A percentile compares a stretch with the other conserved stretches of the same genome.
Evolutionary conservation across 2,113 vertebrate species (phyloP).

Genomic region (Athene noctua): DNA sequence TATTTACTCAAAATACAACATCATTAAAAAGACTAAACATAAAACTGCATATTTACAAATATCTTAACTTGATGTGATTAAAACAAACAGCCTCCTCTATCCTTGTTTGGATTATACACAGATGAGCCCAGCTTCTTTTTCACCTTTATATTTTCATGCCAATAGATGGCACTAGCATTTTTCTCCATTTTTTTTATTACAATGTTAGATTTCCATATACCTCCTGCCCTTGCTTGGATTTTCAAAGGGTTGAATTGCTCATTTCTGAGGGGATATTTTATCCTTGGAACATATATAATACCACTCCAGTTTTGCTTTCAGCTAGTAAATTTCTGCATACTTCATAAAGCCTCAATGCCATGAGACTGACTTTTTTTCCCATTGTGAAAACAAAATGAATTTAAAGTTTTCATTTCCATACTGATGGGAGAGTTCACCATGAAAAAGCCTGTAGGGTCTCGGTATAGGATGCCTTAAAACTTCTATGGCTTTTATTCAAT

Average conservation of each 20-base stretch:
- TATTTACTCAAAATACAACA: slow-evolving; percentile 60
- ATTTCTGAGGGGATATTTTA: slow-evolving; percentile 19
- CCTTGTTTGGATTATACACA: neutral
- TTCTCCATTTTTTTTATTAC: neutral
- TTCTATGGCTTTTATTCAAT: neutral
- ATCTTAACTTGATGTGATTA: slow-evolving; percentile 35
- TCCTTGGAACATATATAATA: slow-evolving; percentile 7
- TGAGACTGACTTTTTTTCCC: neutral
- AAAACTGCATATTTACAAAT: slow-evolving; percentile 56
- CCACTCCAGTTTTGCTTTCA: neutral
- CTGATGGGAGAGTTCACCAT: slow-evolving; percentile 13
- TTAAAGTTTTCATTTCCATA: slow-evolving; percentile 49
- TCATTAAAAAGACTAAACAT: slow-evolving; percentile 58
- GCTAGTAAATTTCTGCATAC: slow-evolving; percentile 4
- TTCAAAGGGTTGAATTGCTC: slow-evolving; percentile 3
- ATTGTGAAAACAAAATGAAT: slow-evolving; percentile 37
- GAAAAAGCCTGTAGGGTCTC: neutral
- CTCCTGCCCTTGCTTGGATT: neutral
- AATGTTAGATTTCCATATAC: neutral
- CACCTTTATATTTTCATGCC: slow-evolving; percentile 4
- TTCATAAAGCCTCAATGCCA: slow-evolving; percentile 8
- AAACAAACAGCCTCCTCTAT: slow-evolving; percentile 7
- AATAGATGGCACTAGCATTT: slow-evolving; percentile 62
- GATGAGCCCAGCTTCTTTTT: neutral
- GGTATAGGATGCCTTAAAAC: neutral